These are phyloP conservation scores for Apamea sordens DNA, from an alignment of 2,888 invertebrate species.

Conservation along the genomic window DNA sequence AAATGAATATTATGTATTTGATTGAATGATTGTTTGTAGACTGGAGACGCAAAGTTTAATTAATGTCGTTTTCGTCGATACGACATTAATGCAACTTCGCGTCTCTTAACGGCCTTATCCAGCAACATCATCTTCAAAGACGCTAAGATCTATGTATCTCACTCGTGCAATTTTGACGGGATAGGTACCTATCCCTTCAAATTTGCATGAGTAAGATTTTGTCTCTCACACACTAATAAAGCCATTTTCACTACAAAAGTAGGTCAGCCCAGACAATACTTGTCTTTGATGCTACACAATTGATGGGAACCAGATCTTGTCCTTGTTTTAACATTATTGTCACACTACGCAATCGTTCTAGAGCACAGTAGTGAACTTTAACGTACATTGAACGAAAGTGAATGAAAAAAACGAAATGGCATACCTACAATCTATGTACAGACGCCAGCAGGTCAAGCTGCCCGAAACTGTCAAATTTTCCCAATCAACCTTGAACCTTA, in stretches of 20 bases:
- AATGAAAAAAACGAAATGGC: neutral
- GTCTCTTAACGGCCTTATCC: neutral
- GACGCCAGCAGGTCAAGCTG: no score
- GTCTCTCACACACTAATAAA: neutral
- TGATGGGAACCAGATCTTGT: constrained; percentile 30
- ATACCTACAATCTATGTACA: no score
- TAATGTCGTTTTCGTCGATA: neutral
- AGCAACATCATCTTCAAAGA: neutral
- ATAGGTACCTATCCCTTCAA: no score
- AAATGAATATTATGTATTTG: neutral
- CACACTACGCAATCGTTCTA: neutral
- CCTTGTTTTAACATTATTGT: constrained; percentile 7
- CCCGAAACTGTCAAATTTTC: no score
- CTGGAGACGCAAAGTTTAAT: neutral
- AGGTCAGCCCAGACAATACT: constrained; percentile 21
- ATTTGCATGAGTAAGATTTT: neutral
- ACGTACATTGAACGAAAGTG: neutral
- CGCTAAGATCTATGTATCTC: neutral
- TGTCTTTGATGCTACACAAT: constrained; percentile 8
- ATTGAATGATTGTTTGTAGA: neutral
- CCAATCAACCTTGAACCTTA: no score
- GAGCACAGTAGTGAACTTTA: neutral
- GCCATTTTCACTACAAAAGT: constrained; percentile 14
- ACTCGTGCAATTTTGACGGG: neutral
- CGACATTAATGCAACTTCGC: no score